Percentiles rank a stretch among this genome's conserved stretches.
Conservation (phyloP, 2,113 vertebrate species). For the Montifringilla adamsi region DNA sequence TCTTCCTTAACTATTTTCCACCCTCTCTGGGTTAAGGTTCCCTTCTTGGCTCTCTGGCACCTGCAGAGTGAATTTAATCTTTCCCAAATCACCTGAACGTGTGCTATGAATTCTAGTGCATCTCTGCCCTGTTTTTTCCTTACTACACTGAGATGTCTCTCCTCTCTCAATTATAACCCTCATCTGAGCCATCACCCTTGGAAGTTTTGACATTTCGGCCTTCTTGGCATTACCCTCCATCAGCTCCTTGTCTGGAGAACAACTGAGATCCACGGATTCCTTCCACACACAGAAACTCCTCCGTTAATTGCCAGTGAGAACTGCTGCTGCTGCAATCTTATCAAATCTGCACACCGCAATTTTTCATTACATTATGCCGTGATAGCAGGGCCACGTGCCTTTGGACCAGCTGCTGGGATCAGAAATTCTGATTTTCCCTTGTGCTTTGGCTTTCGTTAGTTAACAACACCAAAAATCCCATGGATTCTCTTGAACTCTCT, state of each 20-base stretch:
- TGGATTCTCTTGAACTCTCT: not conserved
- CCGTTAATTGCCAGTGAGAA: not conserved
- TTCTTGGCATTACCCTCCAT: not conserved
- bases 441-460: not conserved
- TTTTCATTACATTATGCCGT: not conserved
- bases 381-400: fast-evolving
- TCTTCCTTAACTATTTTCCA: not conserved
- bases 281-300: not conserved
- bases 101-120: fast-evolving
- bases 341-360: not conserved
- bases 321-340: not conserved
- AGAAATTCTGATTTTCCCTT: not conserved
- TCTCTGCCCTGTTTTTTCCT: not conserved
- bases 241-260: not conserved
- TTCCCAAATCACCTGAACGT: not conserved
- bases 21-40: not conserved
- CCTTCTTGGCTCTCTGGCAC: not conserved
- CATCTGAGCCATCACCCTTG: not conserved
- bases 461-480: not conserved
- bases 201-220: not conserved
- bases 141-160: not conserved
- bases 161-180: not conserved
- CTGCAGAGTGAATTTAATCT: not conserved
- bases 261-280: not conserved
- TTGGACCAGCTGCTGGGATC: not conserved